These are phyloP conservation scores for Cephalopholis sonnerati DNA, from an alignment of 2,113 vertebrate species.

Conservation along the genomic window DNA sequence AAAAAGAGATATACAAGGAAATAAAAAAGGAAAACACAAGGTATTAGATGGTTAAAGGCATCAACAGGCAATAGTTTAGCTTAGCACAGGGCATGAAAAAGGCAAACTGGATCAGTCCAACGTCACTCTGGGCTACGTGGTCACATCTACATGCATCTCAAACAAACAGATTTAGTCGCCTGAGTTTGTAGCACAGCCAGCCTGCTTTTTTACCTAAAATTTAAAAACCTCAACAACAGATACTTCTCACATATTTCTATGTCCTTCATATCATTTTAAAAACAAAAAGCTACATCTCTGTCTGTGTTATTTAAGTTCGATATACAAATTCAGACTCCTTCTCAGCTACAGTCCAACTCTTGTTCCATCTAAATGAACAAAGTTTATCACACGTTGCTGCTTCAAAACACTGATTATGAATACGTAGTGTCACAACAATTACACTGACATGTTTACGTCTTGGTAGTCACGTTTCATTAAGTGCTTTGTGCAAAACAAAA, in stretches of 20 bases:
- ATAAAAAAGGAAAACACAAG: slow-evolving; percentile 14
- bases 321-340: slow-evolving; percentile 10
- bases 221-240: slow-evolving; percentile 42
- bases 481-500: slow-evolving; percentile 81
- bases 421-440: slow-evolving; percentile 41
- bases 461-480: slow-evolving; percentile 68
- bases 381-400: slow-evolving; percentile 3
- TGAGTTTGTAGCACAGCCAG: slow-evolving; percentile 41
- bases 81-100: slow-evolving; percentile 33
- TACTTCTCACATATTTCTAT: slow-evolving; percentile 14
- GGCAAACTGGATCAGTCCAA: slow-evolving; percentile 45
- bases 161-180: slow-evolving; percentile 33
- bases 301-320: slow-evolving; percentile 1
- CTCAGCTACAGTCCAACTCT: slow-evolving; percentile 22
- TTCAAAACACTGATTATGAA: slow-evolving; percentile 61
- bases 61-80: slow-evolving; percentile 39
- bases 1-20: slow-evolving; percentile 18
- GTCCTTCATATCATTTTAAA: slow-evolving; percentile 48
- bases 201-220: slow-evolving; percentile 19
- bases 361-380: slow-evolving; percentile 25
- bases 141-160: slow-evolving; percentile 27
- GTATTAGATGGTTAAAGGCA: slow-evolving; percentile 65
- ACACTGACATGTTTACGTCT: slow-evolving; percentile 42
- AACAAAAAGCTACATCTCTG: slow-evolving; percentile 19
- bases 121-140: neutral